Evolutionary conservation across 2,113 vertebrate genomes (phyloP), one percentile per base, ranked within the genome.

Genomic region (Nycticryphes semicollaris): DNA sequence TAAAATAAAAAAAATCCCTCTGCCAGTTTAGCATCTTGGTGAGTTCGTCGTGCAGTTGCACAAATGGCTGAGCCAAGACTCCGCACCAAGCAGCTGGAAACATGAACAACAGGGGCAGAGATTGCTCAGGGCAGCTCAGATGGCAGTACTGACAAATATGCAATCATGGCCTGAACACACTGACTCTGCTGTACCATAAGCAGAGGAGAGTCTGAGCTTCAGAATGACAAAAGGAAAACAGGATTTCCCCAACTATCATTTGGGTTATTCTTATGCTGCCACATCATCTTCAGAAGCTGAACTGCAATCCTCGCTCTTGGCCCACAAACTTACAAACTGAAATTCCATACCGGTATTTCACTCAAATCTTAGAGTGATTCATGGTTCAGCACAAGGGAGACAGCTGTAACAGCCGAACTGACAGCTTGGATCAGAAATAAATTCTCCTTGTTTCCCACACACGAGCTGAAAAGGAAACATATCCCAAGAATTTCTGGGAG

Each of bases 91-190:
- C 62, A 90, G 85, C 62, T 92, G 75, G 57, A 64, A 88, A 85
- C 21, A 73, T 16, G 30, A 90, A 9, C 30, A 89, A 84, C 0
- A 31, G 60, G 10, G 23, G 30, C 24, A 90, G 81, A 74, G 73
- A 90, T 12, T 83, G 82, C 75, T 93, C 50, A 85, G 57, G 67
- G 85, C 90, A 92, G 78, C 53, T 94, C 79, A 85, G 75, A 60
- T 48, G 45, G 54, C 76, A 73, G 56, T 8, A 54, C 25, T 75
- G 84, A 63, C 1, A 0, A 57, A 87, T 8, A 17, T 24, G 56
- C 31, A 54, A 81, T 37, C 69, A 41, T 2, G 0, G 81, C 56
- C 84, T 56, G 47, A 90, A 83, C 12, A 53, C 54, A 68, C 60
- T 22, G 67, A 69, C 62, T 23, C 23, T 41, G 30, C 27, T 57